These are phyloP conservation scores for Felis catus DNA, from an alignment of 2,113 vertebrate genomes.

Conservation along the genomic window DNA sequence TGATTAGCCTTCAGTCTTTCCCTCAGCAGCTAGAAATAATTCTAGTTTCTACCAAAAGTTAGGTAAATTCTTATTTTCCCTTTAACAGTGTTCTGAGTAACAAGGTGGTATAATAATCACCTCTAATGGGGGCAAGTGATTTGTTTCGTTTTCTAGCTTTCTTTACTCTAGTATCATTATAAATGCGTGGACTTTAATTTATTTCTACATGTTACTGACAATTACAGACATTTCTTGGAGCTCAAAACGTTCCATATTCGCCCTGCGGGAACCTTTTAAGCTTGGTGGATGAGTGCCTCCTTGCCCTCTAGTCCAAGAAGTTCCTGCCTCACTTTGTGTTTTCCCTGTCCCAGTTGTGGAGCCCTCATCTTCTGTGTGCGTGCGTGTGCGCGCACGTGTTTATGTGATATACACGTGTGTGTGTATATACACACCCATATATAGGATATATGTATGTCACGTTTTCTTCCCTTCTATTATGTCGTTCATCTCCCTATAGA, in stretches of 20 bases:
- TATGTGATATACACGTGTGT: neutral
- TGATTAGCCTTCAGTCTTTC: constrained; percentile 12
- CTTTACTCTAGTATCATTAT: constrained; percentile 35
- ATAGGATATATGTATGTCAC: neutral
- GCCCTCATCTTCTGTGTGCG: neutral
- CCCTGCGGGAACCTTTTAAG: constrained; percentile 1
- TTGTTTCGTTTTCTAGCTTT: constrained; percentile 14
- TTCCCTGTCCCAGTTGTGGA: constrained; percentile 48
- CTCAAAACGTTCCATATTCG: constrained; percentile 6
- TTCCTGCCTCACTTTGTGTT: constrained; percentile 32
- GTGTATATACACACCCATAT: neutral
- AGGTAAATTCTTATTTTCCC: constrained; percentile 21
- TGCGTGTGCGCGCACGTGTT: neutral
- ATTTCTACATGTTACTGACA: neutral
- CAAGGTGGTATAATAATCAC: neutral
- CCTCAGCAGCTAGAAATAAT: constrained; percentile 10
- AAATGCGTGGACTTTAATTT: constrained; percentile 38
- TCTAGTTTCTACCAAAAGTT: constrained; percentile 14
- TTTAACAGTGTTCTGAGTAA: constrained; percentile 43
- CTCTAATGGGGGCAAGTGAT: neutral
- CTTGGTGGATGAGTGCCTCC: neutral
- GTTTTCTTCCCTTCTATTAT: constrained; percentile 35
- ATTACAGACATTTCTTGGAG: neutral
- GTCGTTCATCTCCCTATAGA: constrained; percentile 9
- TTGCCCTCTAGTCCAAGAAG: constrained; percentile 6